These are phyloP conservation scores for Drosophila hamatofila DNA, from an alignment of 2,888 invertebrate species.

Conservation along the genomic window DNA sequence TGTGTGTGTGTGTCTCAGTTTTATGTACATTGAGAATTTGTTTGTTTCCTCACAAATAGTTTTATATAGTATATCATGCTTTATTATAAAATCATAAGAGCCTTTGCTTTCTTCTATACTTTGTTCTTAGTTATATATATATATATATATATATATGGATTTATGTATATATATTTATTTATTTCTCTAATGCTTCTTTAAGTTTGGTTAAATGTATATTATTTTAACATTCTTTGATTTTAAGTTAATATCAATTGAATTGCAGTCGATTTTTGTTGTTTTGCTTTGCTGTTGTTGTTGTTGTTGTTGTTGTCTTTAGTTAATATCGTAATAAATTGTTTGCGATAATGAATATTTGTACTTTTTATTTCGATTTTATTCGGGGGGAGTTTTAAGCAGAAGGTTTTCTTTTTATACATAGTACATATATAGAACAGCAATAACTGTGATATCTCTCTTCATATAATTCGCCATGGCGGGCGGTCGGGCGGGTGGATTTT, in stretches of 20 bases:
- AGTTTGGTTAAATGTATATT: conserved; percentile 20
- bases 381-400: conserved; percentile 80
- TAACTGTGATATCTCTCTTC: conserved; percentile 11
- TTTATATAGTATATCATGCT: conserved; percentile 35
- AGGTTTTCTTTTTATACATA: conserved; percentile 35
- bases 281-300: conserved; percentile 7
- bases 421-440: conserved; percentile 13
- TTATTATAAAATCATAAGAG: conserved; percentile 78
- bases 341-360: conserved; percentile 78
- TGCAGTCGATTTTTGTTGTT: conserved; percentile 57
- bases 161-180: conserved; percentile 6
- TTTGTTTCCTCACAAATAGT: conserved; percentile 24
- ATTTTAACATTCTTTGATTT: conserved; percentile 27
- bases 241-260: conserved; percentile 37
- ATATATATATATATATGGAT: conserved; percentile 2
- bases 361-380: conserved; percentile 81
- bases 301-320: conserved; percentile 28
- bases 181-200: conserved; percentile 14
- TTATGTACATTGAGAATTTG: conserved; percentile 18
- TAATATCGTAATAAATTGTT: conserved; percentile 41
- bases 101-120: conserved; percentile 60
- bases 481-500: conserved; percentile 6
- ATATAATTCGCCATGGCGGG: not conserved
- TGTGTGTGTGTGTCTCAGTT: not conserved
- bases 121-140: conserved; percentile 14